Percentiles rank a stretch among this genome's conserved stretches.
Conservation (phyloP, 2,797 vertebrate species). For the Threskiornis aethiopicus region DNA sequence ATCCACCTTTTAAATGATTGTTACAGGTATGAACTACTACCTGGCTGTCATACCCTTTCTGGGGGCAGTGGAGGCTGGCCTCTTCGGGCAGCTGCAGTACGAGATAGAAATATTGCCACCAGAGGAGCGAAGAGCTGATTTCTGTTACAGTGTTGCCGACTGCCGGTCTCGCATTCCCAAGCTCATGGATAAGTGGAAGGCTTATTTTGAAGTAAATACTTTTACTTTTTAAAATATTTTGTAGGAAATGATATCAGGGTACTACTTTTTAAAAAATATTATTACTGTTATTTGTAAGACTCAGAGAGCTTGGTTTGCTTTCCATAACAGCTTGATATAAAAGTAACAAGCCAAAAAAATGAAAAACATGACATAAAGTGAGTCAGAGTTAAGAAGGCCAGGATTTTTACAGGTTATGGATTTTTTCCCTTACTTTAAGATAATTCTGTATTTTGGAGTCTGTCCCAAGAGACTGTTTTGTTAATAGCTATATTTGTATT, state of each 20-base stretch:
- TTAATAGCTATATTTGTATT: neutral
- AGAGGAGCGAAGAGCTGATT: slow-evolving; percentile 60
- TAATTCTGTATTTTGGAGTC: neutral
- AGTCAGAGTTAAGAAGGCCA: neutral
- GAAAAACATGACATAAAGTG: neutral
- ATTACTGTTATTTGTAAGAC: neutral
- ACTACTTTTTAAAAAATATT: neutral
- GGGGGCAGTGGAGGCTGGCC: slow-evolving; percentile 81
- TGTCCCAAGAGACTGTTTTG: neutral
- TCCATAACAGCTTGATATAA: neutral
- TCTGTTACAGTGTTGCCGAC: slow-evolving; percentile 76
- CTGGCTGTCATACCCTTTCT: slow-evolving; percentile 82
- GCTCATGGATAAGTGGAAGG: slow-evolving; percentile 81
- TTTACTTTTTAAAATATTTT: neutral
- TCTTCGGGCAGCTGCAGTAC: slow-evolving; percentile 71
- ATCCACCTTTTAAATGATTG: neutral
- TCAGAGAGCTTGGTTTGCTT: neutral
- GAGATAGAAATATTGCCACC: slow-evolving; percentile 77
- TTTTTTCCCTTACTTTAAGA: neutral
- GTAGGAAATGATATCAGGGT: neutral
- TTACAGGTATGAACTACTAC: slow-evolving; percentile 86
- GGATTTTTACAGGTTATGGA: neutral
- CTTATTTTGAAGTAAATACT: slow-evolving; percentile 83
- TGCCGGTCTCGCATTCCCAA: slow-evolving; percentile 72
- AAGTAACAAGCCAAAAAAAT: neutral